phyloP scores from a whole-genome alignment of 2,888 invertebrate genomes.

The Drosophila antonietae region DNA sequence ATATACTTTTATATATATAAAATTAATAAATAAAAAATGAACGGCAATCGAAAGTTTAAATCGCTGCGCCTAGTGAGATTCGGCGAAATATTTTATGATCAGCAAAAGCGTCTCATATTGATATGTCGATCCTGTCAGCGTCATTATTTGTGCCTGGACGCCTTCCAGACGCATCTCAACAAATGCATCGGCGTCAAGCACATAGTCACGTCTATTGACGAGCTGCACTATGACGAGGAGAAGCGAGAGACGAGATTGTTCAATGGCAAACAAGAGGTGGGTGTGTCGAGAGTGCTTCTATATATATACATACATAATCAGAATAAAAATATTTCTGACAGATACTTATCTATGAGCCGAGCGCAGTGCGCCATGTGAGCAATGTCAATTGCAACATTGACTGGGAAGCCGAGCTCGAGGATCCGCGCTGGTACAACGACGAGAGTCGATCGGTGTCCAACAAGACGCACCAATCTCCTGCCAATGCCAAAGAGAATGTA shows the following conservation, averaged over 20 bases:
- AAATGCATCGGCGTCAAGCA: conserved; percentile 63
- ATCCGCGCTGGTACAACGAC: conserved; percentile 80
- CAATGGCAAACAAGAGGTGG: conserved; percentile 70
- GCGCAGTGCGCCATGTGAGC: conserved; percentile 54
- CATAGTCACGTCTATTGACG: conserved; percentile 42
- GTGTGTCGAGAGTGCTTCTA: background rate
- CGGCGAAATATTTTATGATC: conserved; percentile 73
- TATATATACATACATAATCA: background rate
- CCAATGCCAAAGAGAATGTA: conserved; percentile 74
- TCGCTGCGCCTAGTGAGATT: conserved; percentile 64
- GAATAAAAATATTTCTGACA: conserved; percentile 18
- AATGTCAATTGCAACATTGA: conserved; percentile 56
- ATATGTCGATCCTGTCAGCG: conserved; percentile 72
- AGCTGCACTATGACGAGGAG: conserved; percentile 54
- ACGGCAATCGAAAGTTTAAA: conserved; percentile 50
- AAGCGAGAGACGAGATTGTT: conserved; percentile 52
- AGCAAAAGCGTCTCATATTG: conserved; percentile 65
- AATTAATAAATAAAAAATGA: conserved; percentile 47
- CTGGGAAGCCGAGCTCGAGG: conserved; percentile 75
- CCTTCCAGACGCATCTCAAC: conserved; percentile 67
- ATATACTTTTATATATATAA: background rate
- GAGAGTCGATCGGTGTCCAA: background rate
- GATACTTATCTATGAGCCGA: conserved; percentile 72
- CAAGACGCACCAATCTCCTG: conserved; percentile 50
- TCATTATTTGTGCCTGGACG: conserved; percentile 57